A percentile compares a stretch with the other conserved stretches of the same genome.
These are phyloP conservation scores for pig (Sus scrofa) DNA, from an alignment of 2,113 vertebrate species.

Conservation along the genomic window DNA sequence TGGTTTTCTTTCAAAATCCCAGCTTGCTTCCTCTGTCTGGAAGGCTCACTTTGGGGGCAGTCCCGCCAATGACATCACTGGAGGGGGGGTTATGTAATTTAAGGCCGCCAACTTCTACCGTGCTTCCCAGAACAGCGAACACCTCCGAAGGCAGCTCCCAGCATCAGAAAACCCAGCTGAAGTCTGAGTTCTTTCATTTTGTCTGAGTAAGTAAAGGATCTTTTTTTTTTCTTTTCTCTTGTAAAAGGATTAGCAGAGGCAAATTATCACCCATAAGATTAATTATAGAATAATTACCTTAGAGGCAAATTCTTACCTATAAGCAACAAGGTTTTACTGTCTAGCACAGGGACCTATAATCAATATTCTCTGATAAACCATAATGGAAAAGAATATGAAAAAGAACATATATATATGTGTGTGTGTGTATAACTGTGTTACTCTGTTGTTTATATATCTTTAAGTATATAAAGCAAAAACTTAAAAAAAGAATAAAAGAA, in stretches of 20 bases:
- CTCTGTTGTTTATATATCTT: too few species aligned
- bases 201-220: constrained; percentile 57
- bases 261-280: too few species aligned
- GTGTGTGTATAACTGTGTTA: too few species aligned
- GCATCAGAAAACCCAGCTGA: neutral
- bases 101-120: neutral
- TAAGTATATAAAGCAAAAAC: too few species aligned
- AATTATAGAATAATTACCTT: too few species aligned
- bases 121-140: neutral
- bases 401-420: too few species aligned
- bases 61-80: neutral
- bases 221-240: neutral
- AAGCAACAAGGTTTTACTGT: too few species aligned
- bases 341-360: too few species aligned
- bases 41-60: neutral
- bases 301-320: too few species aligned
- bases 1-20: neutral
- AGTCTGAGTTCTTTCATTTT: neutral
- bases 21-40: neutral
- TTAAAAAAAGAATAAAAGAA: neutral
- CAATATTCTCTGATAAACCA: too few species aligned
- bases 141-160: neutral
- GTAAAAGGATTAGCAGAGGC: neutral
- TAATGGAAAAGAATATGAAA: too few species aligned
- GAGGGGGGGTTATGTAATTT: neutral